Evolutionary conservation across 2,797 vertebrate species (phyloP), one percentile per base, ranked within the genome.

Genomic region (Melanogrammus aeglefinus): DNA sequence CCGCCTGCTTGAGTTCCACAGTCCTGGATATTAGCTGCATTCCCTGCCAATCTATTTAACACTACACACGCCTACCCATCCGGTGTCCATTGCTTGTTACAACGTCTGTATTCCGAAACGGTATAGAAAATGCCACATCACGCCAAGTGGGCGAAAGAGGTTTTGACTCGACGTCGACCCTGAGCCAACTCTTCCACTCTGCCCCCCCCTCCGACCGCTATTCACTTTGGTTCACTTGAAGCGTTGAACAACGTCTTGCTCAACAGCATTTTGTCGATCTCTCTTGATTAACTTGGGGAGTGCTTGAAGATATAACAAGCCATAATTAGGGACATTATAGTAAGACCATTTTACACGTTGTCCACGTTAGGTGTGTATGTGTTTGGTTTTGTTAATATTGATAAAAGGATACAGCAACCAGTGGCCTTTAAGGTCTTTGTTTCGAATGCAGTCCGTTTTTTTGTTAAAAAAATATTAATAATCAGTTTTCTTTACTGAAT

Each of bases 11-110:
- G 84, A 82, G 85, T 87, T 90, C 88, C 14, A 87, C 76, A 13
- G 78, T 86, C 86, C 82, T 51, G 77, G 74, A 88, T 90, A 84
- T 88, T 85, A 73, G 81, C 81, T 84, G 88, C 89, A 90, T 87
- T 87, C 88, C 79, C 83, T 80, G 86, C 81, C 84, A 77, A 83
- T 89, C 81, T 79, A 81, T 76, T 90, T 86, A 85, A 81, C 66
- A 27, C 41, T 82, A 76, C 36, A 38, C 83, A 51, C 66, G 78
- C 69, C 74, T 79, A 77, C 77, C 78, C 72, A 71, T 38, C 63
- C 78, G 79, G 10, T 9, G 8, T 9, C 21, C 57, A 14, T 71
- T 71, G 29, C 69, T 33, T 8, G 8, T 24, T 24, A 24, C 57
- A 63, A 63, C 8, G 57, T 63, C 57, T 24, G 21, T 18, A 10